Conservation (phyloP, 2,888 invertebrate genomes). For the Mesorhabditis belari region DNA sequence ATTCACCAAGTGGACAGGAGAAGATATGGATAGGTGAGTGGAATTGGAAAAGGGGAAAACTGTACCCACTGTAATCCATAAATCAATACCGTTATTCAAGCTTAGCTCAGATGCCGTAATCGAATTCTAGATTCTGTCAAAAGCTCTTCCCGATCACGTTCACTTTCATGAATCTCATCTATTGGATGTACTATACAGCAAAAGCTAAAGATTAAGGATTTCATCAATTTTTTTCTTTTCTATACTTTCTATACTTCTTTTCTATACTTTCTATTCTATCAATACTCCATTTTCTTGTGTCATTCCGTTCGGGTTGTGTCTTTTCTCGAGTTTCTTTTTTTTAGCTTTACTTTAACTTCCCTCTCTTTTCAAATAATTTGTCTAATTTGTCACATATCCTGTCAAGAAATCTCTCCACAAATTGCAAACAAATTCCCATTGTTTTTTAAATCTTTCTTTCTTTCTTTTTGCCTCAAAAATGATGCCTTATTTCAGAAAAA, state of each 20-base stretch:
- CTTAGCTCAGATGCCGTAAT: neutral
- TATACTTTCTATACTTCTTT: no score
- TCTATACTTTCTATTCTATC: neutral
- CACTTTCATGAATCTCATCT: constrained; percentile 45
- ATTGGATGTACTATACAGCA: constrained; percentile 49
- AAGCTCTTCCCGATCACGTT: constrained; percentile 50
- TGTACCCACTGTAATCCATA: neutral
- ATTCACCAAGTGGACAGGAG: constrained; percentile 48
- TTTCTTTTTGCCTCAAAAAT: no score
- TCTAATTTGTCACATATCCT: no score
- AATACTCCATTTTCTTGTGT: neutral
- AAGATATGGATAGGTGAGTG: constrained; percentile 46
- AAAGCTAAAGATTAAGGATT: constrained; percentile 33
- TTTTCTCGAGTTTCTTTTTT: no score
- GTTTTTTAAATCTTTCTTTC: no score
- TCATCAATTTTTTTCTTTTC: neutral
- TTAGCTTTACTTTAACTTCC: no score
- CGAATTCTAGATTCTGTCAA: constrained; percentile 41
- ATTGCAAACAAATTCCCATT: no score
- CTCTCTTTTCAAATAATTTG: no score
- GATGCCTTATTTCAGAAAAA: no score
- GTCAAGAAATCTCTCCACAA: no score
- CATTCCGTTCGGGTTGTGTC: no score
- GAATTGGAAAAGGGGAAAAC: neutral
- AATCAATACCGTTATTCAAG: neutral